These are phyloP conservation scores for Lepidotrigona ventralis DNA, from an alignment of 1,140 invertebrate genomes.

Conservation along the genomic window DNA sequence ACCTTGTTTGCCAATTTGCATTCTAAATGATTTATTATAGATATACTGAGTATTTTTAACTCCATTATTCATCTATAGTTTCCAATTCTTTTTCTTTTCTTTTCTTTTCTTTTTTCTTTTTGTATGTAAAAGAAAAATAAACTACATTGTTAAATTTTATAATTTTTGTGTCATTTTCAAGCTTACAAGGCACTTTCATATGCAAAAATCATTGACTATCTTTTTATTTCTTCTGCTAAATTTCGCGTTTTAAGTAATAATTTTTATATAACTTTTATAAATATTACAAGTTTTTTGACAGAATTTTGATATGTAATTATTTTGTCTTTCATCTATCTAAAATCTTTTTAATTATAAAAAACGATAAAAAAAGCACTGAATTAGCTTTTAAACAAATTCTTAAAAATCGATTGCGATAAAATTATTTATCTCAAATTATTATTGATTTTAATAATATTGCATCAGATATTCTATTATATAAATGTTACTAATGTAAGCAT, in stretches of 20 bases:
- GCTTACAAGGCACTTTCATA: neutral
- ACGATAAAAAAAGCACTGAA: neutral
- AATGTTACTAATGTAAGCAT: neutral
- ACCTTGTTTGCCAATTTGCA: conserved; percentile 10
- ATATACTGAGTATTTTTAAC: neutral
- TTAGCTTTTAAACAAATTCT: neutral
- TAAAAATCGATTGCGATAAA: neutral
- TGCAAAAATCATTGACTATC: neutral
- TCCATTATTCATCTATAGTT: neutral
- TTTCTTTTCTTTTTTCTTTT: too few relatives aligned
- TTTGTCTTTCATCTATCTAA: neutral
- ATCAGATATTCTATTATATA: neutral
- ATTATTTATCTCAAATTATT: neutral
- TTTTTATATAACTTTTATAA: conserved; percentile 5
- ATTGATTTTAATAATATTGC: conserved; percentile 12
- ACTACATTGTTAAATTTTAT: neutral
- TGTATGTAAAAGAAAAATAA: neutral
- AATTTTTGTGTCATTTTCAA: neutral
- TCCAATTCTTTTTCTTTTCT: too few relatives aligned
- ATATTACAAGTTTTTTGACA: conserved; percentile 5
- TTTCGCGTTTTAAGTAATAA: neutral
- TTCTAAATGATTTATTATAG: neutral
- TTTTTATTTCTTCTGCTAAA: neutral
- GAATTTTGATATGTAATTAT: neutral
- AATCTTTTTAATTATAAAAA: neutral